Evolutionary conservation across 2,888 invertebrate species (phyloP).

Genomic region (Trachelus stipa): DNA sequence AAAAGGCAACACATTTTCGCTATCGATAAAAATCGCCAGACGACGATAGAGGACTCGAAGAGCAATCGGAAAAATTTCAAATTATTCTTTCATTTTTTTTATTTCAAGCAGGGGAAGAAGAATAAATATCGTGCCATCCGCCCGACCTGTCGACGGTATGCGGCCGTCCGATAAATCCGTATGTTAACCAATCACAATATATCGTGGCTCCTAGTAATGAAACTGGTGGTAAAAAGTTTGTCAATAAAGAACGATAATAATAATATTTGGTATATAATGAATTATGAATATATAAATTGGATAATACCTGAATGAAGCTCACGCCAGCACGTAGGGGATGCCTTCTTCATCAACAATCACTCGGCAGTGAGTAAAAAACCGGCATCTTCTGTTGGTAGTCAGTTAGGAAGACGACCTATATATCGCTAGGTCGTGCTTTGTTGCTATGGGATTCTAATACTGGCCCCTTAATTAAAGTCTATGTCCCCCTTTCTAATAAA

Average conservation of each 20-base stretch:
- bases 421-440: constrained; percentile 62
- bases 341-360: constrained; percentile 66
- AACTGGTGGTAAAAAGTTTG: constrained; percentile 45
- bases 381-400: constrained; percentile 67
- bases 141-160: constrained; percentile 34
- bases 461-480: constrained; percentile 18
- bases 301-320: constrained; percentile 72
- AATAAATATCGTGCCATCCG: constrained; percentile 13
- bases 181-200: constrained; percentile 4
- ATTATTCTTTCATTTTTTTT: not conserved
- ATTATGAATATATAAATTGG: constrained; percentile 71
- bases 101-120: constrained; percentile 15
- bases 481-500: constrained; percentile 17
- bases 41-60: not conserved
- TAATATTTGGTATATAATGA: constrained; percentile 61
- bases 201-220: constrained; percentile 42
- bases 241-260: constrained; percentile 58
- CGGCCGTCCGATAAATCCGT: constrained; percentile 35
- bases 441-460: constrained; percentile 62
- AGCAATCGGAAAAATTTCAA: not conserved
- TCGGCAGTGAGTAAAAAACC: constrained; percentile 66
- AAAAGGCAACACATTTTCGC: not conserved
- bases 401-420: constrained; percentile 67
- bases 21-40: not conserved
- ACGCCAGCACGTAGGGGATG: constrained; percentile 66